A percentile compares a stretch with the other conserved stretches of the same genome.
Conservation (phyloP, 2,797 vertebrate species). For the Prunella strophiata region DNA sequence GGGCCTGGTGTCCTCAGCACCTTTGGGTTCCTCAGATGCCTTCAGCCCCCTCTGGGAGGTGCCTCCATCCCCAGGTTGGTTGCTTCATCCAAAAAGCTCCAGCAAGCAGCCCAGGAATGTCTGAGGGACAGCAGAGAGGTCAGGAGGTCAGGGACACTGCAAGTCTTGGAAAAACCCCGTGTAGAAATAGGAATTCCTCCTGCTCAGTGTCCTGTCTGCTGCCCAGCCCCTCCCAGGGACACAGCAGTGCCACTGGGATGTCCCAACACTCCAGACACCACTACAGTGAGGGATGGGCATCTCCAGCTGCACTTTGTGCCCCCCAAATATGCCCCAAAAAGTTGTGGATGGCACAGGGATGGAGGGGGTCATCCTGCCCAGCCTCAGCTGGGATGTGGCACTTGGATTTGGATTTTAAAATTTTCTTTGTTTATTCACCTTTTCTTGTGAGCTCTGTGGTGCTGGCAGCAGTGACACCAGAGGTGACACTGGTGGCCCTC, state of each 20-base stretch:
- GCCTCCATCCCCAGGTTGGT: neutral
- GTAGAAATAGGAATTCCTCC: neutral
- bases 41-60: neutral
- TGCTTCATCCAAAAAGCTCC: neutral
- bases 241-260: neutral
- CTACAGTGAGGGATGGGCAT: neutral
- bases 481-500: neutral
- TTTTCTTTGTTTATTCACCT: neutral
- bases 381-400: neutral
- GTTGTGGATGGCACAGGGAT: neutral
- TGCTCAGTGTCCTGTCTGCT: neutral
- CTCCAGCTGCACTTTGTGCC: neutral
- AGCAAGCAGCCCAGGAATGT: conserved; percentile 28
- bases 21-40: neutral
- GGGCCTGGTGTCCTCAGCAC: neutral
- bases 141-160: neutral
- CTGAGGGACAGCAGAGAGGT: neutral
- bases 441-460: neutral
- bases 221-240: neutral
- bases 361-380: neutral
- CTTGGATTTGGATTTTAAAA: neutral
- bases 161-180: neutral
- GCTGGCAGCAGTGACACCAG: neutral
- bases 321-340: neutral
- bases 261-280: neutral